Percentiles rank a stretch among this genome's conserved stretches.
These are phyloP conservation scores for Elephantulus edwardii DNA, from an alignment of 2,113 vertebrate species.

Conservation along the genomic window DNA sequence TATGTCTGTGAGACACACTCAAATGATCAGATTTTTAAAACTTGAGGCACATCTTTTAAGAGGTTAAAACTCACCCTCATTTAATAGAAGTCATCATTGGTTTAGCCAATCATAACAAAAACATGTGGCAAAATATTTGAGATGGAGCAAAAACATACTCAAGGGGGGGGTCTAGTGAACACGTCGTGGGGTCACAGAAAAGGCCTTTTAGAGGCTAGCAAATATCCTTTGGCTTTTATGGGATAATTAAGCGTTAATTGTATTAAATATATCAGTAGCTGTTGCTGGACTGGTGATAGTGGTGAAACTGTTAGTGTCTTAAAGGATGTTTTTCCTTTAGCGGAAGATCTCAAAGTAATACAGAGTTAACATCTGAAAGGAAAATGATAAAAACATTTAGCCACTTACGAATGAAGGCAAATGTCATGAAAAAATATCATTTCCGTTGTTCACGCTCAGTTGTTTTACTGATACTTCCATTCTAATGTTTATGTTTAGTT, in stretches of 20 bases:
- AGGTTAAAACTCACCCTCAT: conserved; percentile 53
- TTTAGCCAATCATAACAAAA: conserved; percentile 67
- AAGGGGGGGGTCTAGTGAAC: background rate
- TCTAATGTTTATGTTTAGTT: background rate
- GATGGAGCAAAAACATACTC: conserved; percentile 39
- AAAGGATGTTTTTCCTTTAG: conserved; percentile 8
- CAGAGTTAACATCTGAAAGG: background rate
- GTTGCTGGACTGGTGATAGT: background rate
- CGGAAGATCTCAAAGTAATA: background rate
- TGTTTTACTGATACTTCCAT: background rate
- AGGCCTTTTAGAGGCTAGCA: conserved; percentile 23
- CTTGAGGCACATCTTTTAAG: conserved; percentile 34
- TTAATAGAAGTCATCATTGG: conserved; percentile 43
- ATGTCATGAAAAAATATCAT: background rate
- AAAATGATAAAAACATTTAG: background rate
- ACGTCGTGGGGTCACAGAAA: conserved; percentile 31
- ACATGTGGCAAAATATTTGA: conserved; percentile 63
- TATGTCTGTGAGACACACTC: background rate
- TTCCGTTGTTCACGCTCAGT: background rate
- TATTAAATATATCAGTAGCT: conserved; percentile 31
- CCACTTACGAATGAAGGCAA: background rate
- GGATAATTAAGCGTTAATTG: conserved; percentile 44
- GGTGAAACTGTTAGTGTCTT: background rate
- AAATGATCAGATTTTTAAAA: conserved; percentile 42
- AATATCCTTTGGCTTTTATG: conserved; percentile 26